Conservation (phyloP, 2,113 vertebrate species). For the Xiphophorus hellerii region DNA sequence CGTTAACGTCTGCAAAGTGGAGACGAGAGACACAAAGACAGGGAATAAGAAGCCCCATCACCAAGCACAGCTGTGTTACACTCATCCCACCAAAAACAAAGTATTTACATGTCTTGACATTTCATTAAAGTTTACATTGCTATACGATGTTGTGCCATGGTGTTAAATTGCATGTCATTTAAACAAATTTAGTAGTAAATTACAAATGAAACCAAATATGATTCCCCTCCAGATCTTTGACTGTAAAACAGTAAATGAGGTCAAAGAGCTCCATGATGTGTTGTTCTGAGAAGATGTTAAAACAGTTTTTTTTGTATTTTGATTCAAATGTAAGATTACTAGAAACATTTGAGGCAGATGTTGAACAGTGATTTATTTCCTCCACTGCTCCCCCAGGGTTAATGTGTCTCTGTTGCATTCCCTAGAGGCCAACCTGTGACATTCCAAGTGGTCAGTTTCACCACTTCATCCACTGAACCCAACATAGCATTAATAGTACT, state of each 20-base stretch:
- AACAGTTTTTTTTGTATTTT: no score
- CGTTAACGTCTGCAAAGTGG: slow-evolving; percentile 92
- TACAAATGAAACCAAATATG: no score
- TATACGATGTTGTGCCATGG: not conserved
- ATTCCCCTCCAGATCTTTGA: no score
- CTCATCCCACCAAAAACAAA: not conserved
- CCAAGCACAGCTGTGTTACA: slow-evolving; percentile 27
- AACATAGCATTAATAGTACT: slow-evolving; percentile 62
- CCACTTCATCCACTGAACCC: slow-evolving; percentile 52
- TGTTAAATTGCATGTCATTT: no score
- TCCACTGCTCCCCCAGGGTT: slow-evolving; percentile 20
- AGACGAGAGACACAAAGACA: slow-evolving; percentile 57
- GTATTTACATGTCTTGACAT: not conserved
- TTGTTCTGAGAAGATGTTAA: no score
- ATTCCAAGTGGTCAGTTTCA: slow-evolving; percentile 74
- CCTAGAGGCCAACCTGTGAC: slow-evolving; percentile 57
- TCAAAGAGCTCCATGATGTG: no score
- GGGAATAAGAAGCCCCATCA: slow-evolving; percentile 62
- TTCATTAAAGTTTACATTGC: not conserved
- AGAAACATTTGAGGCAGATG: slow-evolving; percentile 19
- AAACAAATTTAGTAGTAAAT: no score
- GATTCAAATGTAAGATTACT: no score
- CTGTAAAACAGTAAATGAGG: no score
- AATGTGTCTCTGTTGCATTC: slow-evolving; percentile 62
- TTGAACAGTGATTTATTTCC: slow-evolving; percentile 34